Conservation (phyloP, 2,888 invertebrate species). For the Sympetrum striolatum region DNA sequence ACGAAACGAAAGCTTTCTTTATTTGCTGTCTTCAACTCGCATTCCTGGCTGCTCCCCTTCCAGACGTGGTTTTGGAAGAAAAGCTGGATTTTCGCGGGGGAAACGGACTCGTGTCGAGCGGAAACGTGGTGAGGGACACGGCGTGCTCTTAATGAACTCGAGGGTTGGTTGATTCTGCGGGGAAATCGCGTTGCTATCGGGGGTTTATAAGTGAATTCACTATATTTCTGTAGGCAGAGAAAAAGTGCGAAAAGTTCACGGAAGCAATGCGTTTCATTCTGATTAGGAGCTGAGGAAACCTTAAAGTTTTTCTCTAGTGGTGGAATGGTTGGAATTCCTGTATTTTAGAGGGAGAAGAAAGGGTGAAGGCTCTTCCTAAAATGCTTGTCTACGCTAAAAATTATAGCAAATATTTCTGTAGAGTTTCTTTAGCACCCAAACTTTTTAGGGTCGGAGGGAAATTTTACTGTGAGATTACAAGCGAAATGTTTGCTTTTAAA, state of each 20-base stretch:
- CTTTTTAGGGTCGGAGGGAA: too few relatives aligned
- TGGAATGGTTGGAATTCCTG: too few relatives aligned
- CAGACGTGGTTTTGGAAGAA: neutral
- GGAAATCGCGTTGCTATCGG: neutral
- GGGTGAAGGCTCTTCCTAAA: too few relatives aligned
- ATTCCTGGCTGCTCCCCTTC: neutral
- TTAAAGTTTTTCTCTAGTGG: too few relatives aligned
- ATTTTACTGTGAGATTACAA: too few relatives aligned
- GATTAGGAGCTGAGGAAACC: too few relatives aligned
- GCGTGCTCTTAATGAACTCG: neutral
- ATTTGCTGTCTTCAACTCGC: neutral
- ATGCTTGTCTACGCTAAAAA: too few relatives aligned
- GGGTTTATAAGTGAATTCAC: neutral
- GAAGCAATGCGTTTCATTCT: too few relatives aligned
- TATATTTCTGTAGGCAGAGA: neutral
- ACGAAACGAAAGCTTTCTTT: constrained; percentile 6
- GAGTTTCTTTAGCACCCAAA: too few relatives aligned
- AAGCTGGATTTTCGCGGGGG: neutral
- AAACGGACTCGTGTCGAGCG: neutral
- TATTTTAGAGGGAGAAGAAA: too few relatives aligned
- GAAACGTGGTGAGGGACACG: neutral
- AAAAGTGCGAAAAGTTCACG: neutral
- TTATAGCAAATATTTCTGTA: too few relatives aligned
- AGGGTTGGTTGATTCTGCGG: neutral
- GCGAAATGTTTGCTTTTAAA: too few relatives aligned